These are phyloP conservation scores for Harmothoe impar DNA, from an alignment of 2,888 invertebrate genomes.

Conservation along the genomic window DNA sequence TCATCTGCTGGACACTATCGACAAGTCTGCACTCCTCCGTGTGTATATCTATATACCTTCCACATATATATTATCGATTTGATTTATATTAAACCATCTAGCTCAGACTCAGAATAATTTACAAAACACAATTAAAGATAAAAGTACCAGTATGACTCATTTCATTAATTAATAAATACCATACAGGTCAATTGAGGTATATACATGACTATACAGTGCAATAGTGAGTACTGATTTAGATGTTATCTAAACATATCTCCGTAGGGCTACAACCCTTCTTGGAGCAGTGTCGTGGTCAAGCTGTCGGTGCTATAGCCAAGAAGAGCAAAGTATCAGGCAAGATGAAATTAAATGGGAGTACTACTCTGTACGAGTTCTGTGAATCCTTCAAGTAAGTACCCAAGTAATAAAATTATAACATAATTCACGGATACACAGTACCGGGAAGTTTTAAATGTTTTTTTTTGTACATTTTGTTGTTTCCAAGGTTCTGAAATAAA, in stretches of 20 bases:
- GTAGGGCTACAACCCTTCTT: constrained; percentile 75
- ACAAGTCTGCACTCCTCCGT: background rate
- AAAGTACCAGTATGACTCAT: no score
- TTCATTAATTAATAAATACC: no score
- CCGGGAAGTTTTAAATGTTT: background rate
- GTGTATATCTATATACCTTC: background rate
- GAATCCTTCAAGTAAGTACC: constrained; percentile 76
- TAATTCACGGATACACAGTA: background rate
- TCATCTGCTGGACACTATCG: background rate
- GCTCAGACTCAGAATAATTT: no score
- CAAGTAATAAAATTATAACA: background rate
- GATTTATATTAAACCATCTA: no score
- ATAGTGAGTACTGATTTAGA: no score
- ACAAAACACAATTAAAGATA: no score
- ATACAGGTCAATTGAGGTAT: no score
- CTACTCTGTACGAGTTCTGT: constrained; percentile 78
- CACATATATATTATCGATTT: background rate
- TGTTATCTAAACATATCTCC: background rate
- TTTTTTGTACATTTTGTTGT: no score
- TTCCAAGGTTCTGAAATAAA: no score
- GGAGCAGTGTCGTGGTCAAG: constrained; percentile 79
- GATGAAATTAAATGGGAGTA: constrained; percentile 74
- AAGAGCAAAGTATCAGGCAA: constrained; percentile 76
- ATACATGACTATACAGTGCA: no score
- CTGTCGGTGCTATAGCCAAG: constrained; percentile 77